These are phyloP conservation scores for Helleia helle DNA, from an alignment of 2,888 invertebrate genomes.

Conservation along the genomic window DNA sequence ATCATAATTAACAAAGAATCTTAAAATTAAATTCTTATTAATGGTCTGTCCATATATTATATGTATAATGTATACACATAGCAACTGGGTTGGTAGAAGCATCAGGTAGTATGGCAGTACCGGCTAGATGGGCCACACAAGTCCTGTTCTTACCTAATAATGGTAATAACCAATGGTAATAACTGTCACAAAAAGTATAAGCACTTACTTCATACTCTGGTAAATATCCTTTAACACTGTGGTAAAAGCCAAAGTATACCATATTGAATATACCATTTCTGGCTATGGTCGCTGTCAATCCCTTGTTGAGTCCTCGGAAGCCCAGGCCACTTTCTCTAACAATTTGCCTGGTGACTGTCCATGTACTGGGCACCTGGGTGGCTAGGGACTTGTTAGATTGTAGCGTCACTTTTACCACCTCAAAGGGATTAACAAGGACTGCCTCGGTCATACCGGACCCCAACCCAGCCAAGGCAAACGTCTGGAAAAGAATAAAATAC, in stretches of 20 bases:
- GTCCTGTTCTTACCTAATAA: too few species aligned
- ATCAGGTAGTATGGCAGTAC: too few species aligned
- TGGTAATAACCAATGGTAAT: too few species aligned
- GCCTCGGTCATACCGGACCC: slow-evolving; percentile 94
- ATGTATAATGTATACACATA: too few species aligned
- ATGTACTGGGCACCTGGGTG: slow-evolving; percentile 81
- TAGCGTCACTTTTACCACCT: slow-evolving; percentile 94
- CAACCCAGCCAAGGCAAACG: slow-evolving; percentile 90
- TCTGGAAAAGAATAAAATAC: slow-evolving; percentile 78
- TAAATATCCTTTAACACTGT: slow-evolving; percentile 86
- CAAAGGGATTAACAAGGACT: slow-evolving; percentile 93
- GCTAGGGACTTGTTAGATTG: slow-evolving; percentile 82
- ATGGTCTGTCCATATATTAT: too few species aligned
- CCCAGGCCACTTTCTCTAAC: slow-evolving; percentile 85
- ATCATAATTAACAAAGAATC: too few species aligned
- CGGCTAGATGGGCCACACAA: too few species aligned
- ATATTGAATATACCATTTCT: slow-evolving; percentile 94
- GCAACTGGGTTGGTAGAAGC: too few species aligned
- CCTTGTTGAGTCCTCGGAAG: slow-evolving; percentile 86
- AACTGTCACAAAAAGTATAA: too few species aligned
- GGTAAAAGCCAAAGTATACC: slow-evolving; percentile 96
- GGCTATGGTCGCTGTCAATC: slow-evolving; percentile 89
- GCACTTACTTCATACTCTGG: slow-evolving; percentile 77
- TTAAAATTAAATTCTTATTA: too few species aligned
- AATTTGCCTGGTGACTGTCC: slow-evolving; percentile 86